Percentiles rank a stretch among this genome's conserved stretches.
phyloP scores from a whole-genome alignment of 2,888 invertebrate genomes.

The Bombylius major region DNA sequence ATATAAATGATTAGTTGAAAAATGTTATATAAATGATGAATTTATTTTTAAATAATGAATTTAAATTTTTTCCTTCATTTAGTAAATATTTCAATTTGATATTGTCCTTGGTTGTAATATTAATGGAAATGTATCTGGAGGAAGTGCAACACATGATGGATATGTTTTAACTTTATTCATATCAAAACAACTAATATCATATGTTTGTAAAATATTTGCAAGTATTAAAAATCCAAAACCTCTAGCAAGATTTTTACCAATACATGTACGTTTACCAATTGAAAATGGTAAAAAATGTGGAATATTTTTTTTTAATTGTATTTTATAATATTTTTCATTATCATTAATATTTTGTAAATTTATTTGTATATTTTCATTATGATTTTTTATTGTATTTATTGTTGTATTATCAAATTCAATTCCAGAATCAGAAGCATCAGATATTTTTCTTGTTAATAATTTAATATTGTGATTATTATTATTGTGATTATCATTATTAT shows the following conservation, averaged over 20 bases:
- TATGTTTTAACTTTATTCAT: constrained; percentile 41
- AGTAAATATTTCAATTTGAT: too few relatives aligned
- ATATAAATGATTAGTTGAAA: too few relatives aligned
- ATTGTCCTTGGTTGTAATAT: constrained; percentile 40
- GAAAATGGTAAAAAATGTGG: constrained; percentile 69
- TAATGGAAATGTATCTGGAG: constrained; percentile 54
- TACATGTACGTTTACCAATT: constrained; percentile 66
- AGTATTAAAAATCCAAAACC: constrained; percentile 59
- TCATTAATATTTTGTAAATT: neutral
- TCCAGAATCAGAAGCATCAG: constrained; percentile 42
- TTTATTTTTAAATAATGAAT: too few relatives aligned
- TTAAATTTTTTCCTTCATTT: too few relatives aligned
- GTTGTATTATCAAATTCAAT: constrained; percentile 35
- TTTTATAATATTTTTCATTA: constrained; percentile 20
- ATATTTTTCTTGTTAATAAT: constrained; percentile 27
- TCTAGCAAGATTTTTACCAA: constrained; percentile 63
- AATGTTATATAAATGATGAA: too few relatives aligned
- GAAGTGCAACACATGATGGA: constrained; percentile 58
- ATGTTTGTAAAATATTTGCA: constrained; percentile 55
- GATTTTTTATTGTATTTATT: neutral
- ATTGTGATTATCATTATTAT: neutral
- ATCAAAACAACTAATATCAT: constrained; percentile 46
- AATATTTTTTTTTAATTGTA: constrained; percentile 39
- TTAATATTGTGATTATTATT: neutral
- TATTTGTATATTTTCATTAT: constrained; percentile 18